phyloP scores from a whole-genome alignment of 2,113 vertebrate genomes.

The Tyto alba region DNA sequence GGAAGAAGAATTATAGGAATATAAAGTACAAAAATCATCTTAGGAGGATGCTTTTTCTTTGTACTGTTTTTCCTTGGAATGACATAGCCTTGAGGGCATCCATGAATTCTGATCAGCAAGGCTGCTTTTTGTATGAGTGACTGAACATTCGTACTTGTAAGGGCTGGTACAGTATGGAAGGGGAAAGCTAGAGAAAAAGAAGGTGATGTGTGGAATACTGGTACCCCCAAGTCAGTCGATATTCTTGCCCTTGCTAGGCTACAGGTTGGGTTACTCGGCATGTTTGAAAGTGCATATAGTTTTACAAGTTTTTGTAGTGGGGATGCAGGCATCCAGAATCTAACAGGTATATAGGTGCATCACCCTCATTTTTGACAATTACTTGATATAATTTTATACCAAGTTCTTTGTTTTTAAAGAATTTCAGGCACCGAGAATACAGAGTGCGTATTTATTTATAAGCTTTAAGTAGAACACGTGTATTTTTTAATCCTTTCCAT shows the following conservation, averaged over 20 bases:
- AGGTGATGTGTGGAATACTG: not conserved
- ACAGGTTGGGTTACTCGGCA: slow-evolving; percentile 13
- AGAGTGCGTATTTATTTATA: slow-evolving; percentile 62
- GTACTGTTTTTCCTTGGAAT: slow-evolving; percentile 3
- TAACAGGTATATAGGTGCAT: slow-evolving; percentile 54
- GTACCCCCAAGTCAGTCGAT: not conserved
- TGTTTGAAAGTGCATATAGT: slow-evolving; percentile 18
- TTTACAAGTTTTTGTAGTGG: slow-evolving; percentile 68
- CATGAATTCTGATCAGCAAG: slow-evolving; percentile 30
- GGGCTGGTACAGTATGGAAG: not conserved
- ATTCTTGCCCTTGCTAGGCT: slow-evolving; percentile 38
- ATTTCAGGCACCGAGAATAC: slow-evolving; percentile 57
- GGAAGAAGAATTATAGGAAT: not conserved
- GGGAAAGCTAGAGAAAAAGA: not conserved
- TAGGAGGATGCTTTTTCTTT: slow-evolving; percentile 30
- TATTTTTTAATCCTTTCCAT: slow-evolving; percentile 71
- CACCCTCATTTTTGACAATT: slow-evolving; percentile 70
- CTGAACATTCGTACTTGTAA: slow-evolving; percentile 15
- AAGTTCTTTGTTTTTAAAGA: slow-evolving; percentile 74
- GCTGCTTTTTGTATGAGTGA: slow-evolving; percentile 25
- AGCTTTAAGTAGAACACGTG: slow-evolving; percentile 56
- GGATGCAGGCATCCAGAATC: slow-evolving; percentile 75
- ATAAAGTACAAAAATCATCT: not conserved
- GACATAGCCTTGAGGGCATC: slow-evolving; percentile 5
- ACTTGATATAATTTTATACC: slow-evolving; percentile 72